Percentiles rank a stretch among this genome's conserved stretches.
Evolutionary conservation across 92 coral and sea anemone genomes (phyloP).

Genomic region (Epizoanthus illoricatus): DNA sequence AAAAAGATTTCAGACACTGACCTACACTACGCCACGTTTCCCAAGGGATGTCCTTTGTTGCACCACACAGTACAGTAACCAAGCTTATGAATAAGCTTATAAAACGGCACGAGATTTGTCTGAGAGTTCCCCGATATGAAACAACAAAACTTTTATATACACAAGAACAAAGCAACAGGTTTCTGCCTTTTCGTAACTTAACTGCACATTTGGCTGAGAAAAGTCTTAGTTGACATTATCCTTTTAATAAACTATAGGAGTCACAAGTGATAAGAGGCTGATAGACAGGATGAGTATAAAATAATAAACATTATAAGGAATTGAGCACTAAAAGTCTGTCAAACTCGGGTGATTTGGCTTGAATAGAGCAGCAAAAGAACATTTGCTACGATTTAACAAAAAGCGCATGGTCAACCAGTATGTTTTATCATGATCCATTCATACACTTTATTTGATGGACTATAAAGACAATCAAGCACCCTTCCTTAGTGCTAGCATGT

Average conservation of each 20-base stretch:
- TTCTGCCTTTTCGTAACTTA: background rate
- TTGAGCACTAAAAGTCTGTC: constrained; percentile 10
- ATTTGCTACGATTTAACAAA: background rate
- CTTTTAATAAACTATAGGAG: background rate
- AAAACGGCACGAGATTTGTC: background rate
- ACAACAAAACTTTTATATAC: background rate
- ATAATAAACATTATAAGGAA: background rate
- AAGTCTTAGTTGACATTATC: background rate
- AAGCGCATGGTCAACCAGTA: constrained; percentile 1
- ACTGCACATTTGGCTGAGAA: constrained; percentile 13
- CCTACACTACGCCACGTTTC: background rate
- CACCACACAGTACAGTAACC: background rate
- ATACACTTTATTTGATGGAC: constrained; percentile 12
- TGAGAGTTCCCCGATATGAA: background rate
- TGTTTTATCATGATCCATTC: background rate
- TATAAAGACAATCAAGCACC: constrained; percentile 12
- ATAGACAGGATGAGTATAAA: background rate
- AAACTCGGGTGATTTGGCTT: constrained; percentile 2
- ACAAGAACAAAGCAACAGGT: constrained; percentile 5
- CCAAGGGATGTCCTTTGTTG: constrained; percentile 20
- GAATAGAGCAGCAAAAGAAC: constrained; percentile 26
- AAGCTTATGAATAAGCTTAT: background rate
- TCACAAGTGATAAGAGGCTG: background rate
- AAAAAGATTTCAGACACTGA: background rate
- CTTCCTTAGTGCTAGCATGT: constrained; percentile 19